Percentiles rank a stretch among this genome's conserved stretches.
These are phyloP conservation scores for Iguana delicatissima DNA, from an alignment of 2,797 vertebrate genomes.

Conservation along the genomic window DNA sequence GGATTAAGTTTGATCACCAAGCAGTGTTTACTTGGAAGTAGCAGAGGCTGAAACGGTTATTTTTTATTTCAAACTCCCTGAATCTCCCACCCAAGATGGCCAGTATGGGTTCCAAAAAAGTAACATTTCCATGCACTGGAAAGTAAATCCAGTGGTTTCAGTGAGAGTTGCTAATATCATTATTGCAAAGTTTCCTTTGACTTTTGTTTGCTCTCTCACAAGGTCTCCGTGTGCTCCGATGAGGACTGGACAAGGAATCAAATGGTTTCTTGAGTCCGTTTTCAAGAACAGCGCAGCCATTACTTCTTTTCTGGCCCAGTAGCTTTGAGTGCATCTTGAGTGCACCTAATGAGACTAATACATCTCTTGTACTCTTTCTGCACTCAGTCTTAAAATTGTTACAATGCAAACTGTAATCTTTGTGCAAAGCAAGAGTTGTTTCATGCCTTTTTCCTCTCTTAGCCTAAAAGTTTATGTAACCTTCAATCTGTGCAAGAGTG, in stretches of 20 bases:
- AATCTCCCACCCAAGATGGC: too few relatives aligned
- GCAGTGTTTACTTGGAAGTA: background rate
- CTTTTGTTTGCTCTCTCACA: background rate
- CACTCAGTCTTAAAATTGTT: background rate
- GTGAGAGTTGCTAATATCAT: background rate
- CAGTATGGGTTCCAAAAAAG: too few relatives aligned
- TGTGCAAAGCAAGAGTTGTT: background rate
- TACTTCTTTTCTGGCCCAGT: background rate
- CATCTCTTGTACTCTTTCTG: background rate
- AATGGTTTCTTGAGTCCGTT: background rate
- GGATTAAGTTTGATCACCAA: background rate
- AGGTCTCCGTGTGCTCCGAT: background rate
- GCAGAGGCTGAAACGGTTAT: too few relatives aligned
- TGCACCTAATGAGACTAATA: background rate
- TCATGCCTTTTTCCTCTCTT: background rate
- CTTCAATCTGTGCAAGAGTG: background rate
- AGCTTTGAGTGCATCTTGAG: background rate
- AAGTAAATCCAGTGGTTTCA: background rate
- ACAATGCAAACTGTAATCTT: background rate
- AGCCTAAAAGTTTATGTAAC: background rate
- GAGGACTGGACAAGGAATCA: background rate
- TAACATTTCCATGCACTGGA: too few relatives aligned
- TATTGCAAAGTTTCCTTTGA: background rate
- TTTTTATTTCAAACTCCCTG: too few relatives aligned
- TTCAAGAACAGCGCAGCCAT: background rate